These are phyloP conservation scores for Artibeus lituratus DNA, from an alignment of 2,797 vertebrate species.

Conservation along the genomic window DNA sequence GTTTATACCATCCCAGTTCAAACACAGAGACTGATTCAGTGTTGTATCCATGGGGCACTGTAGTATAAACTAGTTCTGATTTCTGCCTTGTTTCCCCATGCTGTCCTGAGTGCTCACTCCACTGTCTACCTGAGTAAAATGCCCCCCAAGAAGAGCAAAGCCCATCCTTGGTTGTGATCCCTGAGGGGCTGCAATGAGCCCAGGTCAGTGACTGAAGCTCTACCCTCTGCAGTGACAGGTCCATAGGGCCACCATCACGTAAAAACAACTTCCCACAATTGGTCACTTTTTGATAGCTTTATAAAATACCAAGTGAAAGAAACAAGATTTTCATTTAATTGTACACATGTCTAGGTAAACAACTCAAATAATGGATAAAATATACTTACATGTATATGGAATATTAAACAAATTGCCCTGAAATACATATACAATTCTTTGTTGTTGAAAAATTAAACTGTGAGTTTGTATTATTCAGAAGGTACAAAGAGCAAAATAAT, in stretches of 20 bases:
- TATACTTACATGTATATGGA: neutral
- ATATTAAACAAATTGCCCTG: neutral
- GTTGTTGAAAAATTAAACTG: neutral
- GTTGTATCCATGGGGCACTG: neutral
- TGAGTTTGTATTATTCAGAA: neutral
- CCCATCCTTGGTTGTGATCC: neutral
- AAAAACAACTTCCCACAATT: neutral
- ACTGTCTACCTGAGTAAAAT: neutral
- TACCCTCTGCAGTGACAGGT: too few relatives aligned
- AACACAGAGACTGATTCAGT: too few relatives aligned
- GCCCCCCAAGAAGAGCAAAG: neutral
- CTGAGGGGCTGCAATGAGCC: neutral
- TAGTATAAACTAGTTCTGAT: neutral
- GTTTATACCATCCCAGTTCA: neutral
- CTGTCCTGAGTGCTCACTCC: accelerated
- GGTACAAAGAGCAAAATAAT: neutral
- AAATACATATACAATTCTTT: neutral
- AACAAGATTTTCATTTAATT: neutral
- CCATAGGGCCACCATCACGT: neutral
- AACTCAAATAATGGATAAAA: neutral
- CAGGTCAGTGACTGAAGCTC: neutral
- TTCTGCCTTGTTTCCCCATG: too few relatives aligned
- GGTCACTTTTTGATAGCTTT: neutral
- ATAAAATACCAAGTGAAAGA: neutral
- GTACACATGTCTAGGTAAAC: neutral